Percentiles rank a stretch among this genome's conserved stretches.
These are phyloP conservation scores for Pteromalus puparum DNA, from an alignment of 1,140 invertebrate genomes.

Conservation along the genomic window DNA sequence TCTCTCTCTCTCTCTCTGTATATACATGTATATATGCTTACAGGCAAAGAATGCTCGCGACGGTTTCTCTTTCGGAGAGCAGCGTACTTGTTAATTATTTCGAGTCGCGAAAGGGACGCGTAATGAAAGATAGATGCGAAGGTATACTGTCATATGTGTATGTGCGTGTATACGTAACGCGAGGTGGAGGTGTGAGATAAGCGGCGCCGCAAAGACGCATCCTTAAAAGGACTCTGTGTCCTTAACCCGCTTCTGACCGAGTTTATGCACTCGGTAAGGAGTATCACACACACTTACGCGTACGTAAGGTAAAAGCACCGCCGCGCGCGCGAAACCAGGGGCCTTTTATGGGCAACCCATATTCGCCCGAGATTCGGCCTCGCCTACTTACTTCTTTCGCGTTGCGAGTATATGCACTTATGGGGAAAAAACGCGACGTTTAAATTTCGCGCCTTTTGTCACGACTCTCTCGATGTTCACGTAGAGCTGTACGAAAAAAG, in stretches of 20 bases:
- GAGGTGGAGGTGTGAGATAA: background rate
- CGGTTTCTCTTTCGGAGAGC: background rate
- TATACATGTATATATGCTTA: background rate
- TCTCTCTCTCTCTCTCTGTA: background rate
- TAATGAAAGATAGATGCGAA: background rate
- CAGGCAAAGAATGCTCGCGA: background rate
- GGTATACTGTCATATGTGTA: background rate
- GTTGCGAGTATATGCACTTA: background rate
- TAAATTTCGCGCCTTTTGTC: constrained; percentile 11
- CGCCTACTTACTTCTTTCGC: constrained; percentile 43
- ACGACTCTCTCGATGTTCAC: background rate
- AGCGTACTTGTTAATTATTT: background rate
- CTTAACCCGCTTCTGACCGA: constrained; percentile 72
- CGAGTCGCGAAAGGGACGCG: background rate
- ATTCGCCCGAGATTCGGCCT: constrained; percentile 61
- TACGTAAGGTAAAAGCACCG: constrained; percentile 49
- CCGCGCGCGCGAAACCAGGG: constrained; percentile 23
- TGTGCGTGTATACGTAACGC: background rate
- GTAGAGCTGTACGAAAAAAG: background rate
- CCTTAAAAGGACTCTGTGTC: constrained; percentile 74
- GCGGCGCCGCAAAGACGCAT: constrained; percentile 64
- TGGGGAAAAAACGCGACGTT: background rate
- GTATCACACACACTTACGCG: constrained; percentile 32
- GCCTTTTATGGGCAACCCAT: constrained; percentile 71
- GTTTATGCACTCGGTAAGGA: constrained; percentile 52